These are phyloP conservation scores for Eciton burchellii DNA, from an alignment of 1,140 invertebrate species.

Conservation along the genomic window DNA sequence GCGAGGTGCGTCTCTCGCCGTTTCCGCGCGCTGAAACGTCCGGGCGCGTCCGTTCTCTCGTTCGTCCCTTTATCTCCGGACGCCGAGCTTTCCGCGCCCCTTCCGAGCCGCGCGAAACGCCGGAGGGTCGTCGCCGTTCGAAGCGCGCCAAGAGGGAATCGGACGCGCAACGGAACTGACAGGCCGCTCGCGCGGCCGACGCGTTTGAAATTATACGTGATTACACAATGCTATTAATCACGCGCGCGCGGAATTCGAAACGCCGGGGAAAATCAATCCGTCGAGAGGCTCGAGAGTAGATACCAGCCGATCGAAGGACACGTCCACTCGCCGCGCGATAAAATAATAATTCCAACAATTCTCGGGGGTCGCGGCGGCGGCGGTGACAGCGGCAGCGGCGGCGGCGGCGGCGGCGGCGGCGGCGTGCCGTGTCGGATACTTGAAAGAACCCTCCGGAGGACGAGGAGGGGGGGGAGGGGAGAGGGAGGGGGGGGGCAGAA, in stretches of 20 bases:
- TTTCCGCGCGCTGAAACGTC: conserved; percentile 44
- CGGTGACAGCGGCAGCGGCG: too few relatives aligned
- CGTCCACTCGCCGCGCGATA: conserved; percentile 56
- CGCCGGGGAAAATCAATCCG: background rate
- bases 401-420: conserved; percentile 63
- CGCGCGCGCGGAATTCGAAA: background rate
- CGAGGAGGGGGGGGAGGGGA: too few relatives aligned
- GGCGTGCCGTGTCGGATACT: conserved; percentile 77
- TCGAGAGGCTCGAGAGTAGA: background rate
- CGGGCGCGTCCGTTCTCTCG: background rate
- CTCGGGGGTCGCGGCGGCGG: conserved; percentile 63
- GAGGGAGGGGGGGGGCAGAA: conserved; percentile 66
- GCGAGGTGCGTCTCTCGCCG: background rate
- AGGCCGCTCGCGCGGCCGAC: too few relatives aligned
- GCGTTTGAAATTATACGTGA: background rate
- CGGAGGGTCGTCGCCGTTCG: too few relatives aligned
- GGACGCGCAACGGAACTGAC: too few relatives aligned
- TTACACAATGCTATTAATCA: conserved; percentile 22
- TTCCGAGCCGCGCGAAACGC: too few relatives aligned
- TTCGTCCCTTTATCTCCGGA: conserved; percentile 26
- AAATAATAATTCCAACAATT: conserved; percentile 79
- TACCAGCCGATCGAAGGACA: background rate
- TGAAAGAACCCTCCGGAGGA: conserved; percentile 78
- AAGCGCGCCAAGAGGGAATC: too few relatives aligned
- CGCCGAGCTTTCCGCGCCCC: conserved; percentile 20